A percentile compares a stretch with the other conserved stretches of the same genome.
Evolutionary conservation across 2,888 invertebrate genomes (phyloP).

Genomic region (Gastrophysa polygoni): DNA sequence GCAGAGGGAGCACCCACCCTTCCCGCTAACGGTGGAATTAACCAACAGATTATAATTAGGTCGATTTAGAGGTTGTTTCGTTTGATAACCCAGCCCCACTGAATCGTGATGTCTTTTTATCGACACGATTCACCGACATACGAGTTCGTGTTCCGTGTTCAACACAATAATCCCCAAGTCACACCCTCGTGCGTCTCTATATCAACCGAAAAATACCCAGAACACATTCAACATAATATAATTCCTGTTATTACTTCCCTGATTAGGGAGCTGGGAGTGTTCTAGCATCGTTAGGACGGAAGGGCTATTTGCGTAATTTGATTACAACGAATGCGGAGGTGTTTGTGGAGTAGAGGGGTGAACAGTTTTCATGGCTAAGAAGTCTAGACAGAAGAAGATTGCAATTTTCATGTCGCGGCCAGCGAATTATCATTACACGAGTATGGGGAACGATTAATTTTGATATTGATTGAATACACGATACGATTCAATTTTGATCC

Average conservation of each 20-base stretch:
- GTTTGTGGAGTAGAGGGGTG: neutral
- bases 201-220: constrained; percentile 26
- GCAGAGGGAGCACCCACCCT: no score
- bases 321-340: constrained; percentile 19
- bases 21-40: no score
- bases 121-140: neutral
- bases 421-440: no score
- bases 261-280: constrained; percentile 48
- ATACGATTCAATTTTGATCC: no score
- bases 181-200: neutral
- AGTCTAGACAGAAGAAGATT: neutral
- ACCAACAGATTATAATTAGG: no score
- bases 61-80: neutral
- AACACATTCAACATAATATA: constrained; percentile 53
- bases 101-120: neutral
- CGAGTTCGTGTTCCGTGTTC: neutral
- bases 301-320: constrained; percentile 23
- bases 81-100: neutral
- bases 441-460: no score
- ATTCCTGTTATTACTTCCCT: constrained; percentile 53
- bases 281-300: constrained; percentile 30
- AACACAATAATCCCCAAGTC: constrained; percentile 12
- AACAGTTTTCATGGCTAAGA: neutral
- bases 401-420: no score
- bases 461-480: no score